Conservation (phyloP, 2,113 vertebrate species). For the Eptesicus fuscus region DNA sequence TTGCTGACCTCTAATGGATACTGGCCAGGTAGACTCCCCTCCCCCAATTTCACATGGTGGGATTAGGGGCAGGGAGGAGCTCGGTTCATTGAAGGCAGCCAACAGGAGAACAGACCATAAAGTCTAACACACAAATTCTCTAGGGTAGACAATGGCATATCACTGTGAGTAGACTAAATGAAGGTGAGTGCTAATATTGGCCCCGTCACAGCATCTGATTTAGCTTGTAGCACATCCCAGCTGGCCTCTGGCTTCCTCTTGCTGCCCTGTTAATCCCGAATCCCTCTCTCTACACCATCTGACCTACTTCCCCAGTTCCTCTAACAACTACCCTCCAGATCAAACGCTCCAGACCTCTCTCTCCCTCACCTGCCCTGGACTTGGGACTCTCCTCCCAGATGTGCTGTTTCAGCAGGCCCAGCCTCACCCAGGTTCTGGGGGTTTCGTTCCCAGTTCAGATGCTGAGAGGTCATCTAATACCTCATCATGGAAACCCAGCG, state of each 20-base stretch:
- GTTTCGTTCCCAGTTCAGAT: background rate
- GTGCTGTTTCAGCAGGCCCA: too few relatives aligned
- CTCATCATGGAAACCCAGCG: background rate
- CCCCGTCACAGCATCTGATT: background rate
- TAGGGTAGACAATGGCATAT: background rate
- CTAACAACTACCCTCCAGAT: background rate
- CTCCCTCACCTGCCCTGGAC: background rate
- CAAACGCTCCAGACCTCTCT: background rate
- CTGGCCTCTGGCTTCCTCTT: background rate
- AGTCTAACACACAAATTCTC: background rate
- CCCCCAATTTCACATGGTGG: background rate
- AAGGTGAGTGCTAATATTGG: background rate
- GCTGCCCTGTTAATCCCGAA: background rate
- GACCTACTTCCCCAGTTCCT: background rate
- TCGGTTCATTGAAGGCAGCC: background rate
- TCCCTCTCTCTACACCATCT: background rate
- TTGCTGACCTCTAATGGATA: background rate
- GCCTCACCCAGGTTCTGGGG: background rate
- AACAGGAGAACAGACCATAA: background rate
- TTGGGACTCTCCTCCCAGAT: background rate
- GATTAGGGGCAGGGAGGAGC: background rate
- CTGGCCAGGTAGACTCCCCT: background rate
- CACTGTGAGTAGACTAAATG: rapidly evolving
- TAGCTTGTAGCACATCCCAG: background rate
- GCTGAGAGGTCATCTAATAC: background rate